Base-by-base conservation (phyloP, 2,888 invertebrate genomes). In the Acanthosepion pharaonis region DNA sequence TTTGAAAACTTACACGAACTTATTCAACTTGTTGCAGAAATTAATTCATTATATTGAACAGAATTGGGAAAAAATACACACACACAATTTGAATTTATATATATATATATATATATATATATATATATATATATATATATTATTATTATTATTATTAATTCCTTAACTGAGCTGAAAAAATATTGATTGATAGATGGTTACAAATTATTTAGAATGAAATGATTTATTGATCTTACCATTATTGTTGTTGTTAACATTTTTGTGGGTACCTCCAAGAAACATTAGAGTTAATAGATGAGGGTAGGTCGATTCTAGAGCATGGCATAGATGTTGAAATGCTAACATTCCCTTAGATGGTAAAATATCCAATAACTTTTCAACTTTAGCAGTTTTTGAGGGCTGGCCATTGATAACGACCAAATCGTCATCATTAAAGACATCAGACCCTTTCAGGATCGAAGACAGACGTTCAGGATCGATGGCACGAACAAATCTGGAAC, bases 241-340 rank as follows among this genome's bases (percentile, higher is more conserved):
- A n/a, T 78, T 78, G 28, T 64, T 78, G 28, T 64, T 78, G 78
- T 94, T 91, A 42, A 55, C 18, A 20, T 91, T 94, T 48, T 94
- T 94, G 64, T 94, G 94, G 55, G 95, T 95, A 18, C 96, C 95
- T 78, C 96, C 96, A 5, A 96, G 95, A 95, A 96, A 97, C 96
- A 96, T 96, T 42, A 96, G 96, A 42, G 96, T 96, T 94, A 97
- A 94, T 18, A 97, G 95, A 94, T 96, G 96, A 8, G 96, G 96
- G 95, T 97, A 97, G 1, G 96, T 96, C 6, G 95, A 95, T 95
- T 96, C 96, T 94, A 96, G 95, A 59, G 96, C 96, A 94, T 95
- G 95, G 95, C 96, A 96, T 48, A 96, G 94, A 91, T 95, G 95
- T 94, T 96, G 96, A 95, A 96, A 96, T 8, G 96, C 96, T 94